Percentiles rank a stretch among this genome's conserved stretches.
Conservation (phyloP, 2,113 vertebrate species). For the Megatriorchis doriae region DNA sequence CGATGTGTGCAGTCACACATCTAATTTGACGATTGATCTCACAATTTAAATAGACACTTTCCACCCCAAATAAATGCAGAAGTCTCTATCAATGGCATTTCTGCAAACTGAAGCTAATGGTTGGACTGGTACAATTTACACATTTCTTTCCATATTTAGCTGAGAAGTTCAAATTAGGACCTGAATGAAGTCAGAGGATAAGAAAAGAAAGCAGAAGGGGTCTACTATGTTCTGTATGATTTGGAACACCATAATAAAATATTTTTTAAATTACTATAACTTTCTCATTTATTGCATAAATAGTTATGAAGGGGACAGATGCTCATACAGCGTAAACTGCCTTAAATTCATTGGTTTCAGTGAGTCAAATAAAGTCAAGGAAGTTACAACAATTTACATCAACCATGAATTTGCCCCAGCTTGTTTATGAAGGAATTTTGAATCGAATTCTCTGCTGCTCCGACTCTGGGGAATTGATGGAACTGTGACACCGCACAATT, state of each 20-base stretch:
- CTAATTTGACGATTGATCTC: conserved; percentile 65
- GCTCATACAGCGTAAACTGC: background rate
- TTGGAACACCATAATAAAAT: background rate
- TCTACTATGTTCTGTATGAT: background rate
- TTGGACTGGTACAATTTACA: background rate
- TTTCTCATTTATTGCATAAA: background rate
- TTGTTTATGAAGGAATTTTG: conserved; percentile 41
- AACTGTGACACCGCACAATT: background rate
- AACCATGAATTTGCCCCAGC: background rate
- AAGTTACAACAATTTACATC: background rate
- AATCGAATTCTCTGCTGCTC: background rate
- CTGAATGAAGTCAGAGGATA: background rate
- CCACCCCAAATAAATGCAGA: conserved; percentile 48
- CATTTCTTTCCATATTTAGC: conserved; percentile 22
- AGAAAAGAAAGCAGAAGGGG: background rate
- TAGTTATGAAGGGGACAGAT: background rate
- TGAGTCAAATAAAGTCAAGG: background rate
- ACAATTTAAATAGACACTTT: conserved; percentile 67
- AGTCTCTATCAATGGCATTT: conserved; percentile 28
- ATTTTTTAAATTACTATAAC: background rate
- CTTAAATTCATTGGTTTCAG: background rate
- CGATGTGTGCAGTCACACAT: conserved; percentile 60
- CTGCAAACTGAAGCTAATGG: conserved; percentile 25
- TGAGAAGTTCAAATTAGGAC: background rate
- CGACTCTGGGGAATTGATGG: background rate